Evolutionary conservation across 1,140 invertebrate genomes (phyloP).

Genomic region (Drosophila bifasciata): DNA sequence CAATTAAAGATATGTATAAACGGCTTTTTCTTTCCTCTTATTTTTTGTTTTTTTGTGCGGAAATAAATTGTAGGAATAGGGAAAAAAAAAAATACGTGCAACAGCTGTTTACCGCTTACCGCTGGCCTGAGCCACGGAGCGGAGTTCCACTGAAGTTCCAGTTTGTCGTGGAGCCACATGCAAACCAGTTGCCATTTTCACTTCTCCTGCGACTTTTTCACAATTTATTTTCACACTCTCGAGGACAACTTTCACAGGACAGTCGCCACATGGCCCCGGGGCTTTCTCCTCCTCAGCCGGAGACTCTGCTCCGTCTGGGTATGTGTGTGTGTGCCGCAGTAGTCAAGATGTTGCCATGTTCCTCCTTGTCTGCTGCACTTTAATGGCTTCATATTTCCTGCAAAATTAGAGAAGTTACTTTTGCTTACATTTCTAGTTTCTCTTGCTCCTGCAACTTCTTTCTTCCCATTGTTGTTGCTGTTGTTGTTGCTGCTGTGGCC

Average conservation of each 20-base stretch:
- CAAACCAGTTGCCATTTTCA: slow-evolving; percentile 66
- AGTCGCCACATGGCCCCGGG: slow-evolving; percentile 53
- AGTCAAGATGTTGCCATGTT: slow-evolving; percentile 73
- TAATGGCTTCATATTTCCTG: slow-evolving; percentile 83
- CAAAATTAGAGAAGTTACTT: slow-evolving; percentile 82
- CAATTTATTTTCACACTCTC: slow-evolving; percentile 82
- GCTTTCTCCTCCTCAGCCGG: slow-evolving; percentile 8
- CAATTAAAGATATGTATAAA: slow-evolving; percentile 74
- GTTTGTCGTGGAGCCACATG: slow-evolving; percentile 44
- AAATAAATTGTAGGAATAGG: slow-evolving; percentile 73
- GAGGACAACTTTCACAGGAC: slow-evolving; percentile 69
- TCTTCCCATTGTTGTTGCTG: slow-evolving; percentile 28
- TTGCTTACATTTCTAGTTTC: slow-evolving; percentile 56
- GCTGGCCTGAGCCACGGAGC: slow-evolving; percentile 4
- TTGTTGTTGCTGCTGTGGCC: slow-evolving; percentile 19
- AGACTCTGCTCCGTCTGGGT: slow-evolving; percentile 19
- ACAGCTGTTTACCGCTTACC: slow-evolving; percentile 67
- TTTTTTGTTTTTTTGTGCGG: slow-evolving; percentile 38
- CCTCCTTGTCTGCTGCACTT: slow-evolving; percentile 74
- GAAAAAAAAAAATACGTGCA: slow-evolving; percentile 63
- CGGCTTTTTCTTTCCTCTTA: slow-evolving; percentile 22
- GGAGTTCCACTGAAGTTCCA: no score
- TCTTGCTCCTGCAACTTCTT: slow-evolving; percentile 17
- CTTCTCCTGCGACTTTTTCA: slow-evolving; percentile 52
- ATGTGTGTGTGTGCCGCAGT: slow-evolving; percentile 63